Conservation (phyloP, 2,797 vertebrate species). For the Alosa sapidissima region DNA sequence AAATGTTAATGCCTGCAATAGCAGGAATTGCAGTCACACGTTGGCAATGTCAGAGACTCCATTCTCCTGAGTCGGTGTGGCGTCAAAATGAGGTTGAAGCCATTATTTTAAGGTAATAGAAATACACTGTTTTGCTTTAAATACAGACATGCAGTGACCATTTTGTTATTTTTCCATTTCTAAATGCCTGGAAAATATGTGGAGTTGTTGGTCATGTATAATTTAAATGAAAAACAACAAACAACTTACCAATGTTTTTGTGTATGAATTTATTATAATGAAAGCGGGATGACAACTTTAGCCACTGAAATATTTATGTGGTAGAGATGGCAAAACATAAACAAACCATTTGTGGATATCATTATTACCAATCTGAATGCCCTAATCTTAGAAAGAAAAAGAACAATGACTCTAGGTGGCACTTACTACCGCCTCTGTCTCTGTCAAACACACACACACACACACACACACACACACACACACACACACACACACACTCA, state of each 20-base stretch:
- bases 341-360: neutral
- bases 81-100: no score
- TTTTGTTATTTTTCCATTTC: neutral
- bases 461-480: neutral
- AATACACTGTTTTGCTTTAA: neutral
- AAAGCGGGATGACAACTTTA: neutral
- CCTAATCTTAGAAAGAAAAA: neutral
- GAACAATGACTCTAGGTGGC: neutral
- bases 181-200: neutral
- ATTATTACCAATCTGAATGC: neutral
- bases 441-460: neutral
- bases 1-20: no score
- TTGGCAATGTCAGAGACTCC: no score
- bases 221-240: slow-evolving; percentile 1
- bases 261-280: neutral
- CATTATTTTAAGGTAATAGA: no score
- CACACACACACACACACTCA: slow-evolving; percentile 61
- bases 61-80: no score
- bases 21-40: no score
- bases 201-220: neutral
- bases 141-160: neutral
- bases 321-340: neutral
- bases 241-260: neutral
- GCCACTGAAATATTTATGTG: neutral
- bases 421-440: neutral